Evolutionary conservation across 2,797 vertebrate species (phyloP), one percentile per base, ranked within the genome.

Genomic region (Geotrypetes seraphini): DNA sequence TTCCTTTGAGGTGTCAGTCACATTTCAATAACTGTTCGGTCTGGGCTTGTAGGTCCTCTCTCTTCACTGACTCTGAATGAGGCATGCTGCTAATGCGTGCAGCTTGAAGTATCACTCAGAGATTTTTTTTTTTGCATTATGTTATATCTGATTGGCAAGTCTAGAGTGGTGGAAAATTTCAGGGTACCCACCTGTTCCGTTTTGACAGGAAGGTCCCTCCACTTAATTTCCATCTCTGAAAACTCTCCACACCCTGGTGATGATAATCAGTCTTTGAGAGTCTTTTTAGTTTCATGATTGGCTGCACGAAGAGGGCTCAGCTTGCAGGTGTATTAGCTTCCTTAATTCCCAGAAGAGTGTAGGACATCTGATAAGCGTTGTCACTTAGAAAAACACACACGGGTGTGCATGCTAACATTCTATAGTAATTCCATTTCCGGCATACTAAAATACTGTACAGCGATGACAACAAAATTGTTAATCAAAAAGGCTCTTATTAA

Each of bases 21-120:
- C 73, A 79, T 84, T 83, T 83, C 81, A 80, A 76, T 81, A 76
- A 79, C 71, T 83, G 79, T 72, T 55, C 48, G 61, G 50, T 45
- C 39, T 45, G 43, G 46, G 22, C 67, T 76, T 81, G 73, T 78
- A 81, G 73, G 47, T 72, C 49, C 53, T 75, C 57, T 73, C 69
- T 73, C 57, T 76, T 69, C 53, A 66, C 64, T 73, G 75, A 78
- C 66, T 78, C 69, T 71, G 75, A 83, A 81, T 75, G 51, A 77
- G 57, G 49, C 57, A 62, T 31, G 54, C 66, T 79, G 69, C 65
- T 79, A 78, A 73, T 69, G 69, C 75, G 79, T 73, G 57, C 67
- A 52, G 62, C 56, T 56, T 55, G 40, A 69, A 70, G 44, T 79
- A 76, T 78, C 78, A 78, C 50, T 81, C 74, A 70, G 60, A 66